Evolutionary conservation across 2,888 invertebrate genomes (phyloP).

Genomic region (Brachynemurus nebulosus): DNA sequence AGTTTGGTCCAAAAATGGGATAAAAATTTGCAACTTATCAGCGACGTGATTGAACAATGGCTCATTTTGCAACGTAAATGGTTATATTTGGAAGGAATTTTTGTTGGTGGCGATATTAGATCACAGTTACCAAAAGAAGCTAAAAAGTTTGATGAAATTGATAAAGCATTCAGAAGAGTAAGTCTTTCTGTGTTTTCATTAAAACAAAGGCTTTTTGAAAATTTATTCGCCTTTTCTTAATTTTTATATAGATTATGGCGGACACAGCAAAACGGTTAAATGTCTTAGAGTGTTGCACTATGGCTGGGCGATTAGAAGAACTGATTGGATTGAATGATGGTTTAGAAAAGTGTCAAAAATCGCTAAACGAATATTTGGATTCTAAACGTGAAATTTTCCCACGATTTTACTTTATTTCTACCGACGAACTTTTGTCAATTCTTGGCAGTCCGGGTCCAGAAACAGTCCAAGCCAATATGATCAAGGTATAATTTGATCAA

Average conservation of each 20-base stretch:
- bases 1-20: constrained; percentile 76
- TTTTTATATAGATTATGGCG: constrained; percentile 55
- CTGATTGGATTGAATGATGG: constrained; percentile 58
- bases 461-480: constrained; percentile 85
- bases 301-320: constrained; percentile 58
- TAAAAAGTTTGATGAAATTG: constrained; percentile 79
- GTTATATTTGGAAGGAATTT: constrained; percentile 86
- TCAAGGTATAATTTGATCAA: constrained; percentile 49
- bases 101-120: constrained; percentile 79
- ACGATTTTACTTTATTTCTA: constrained; percentile 86
- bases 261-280: constrained; percentile 68
- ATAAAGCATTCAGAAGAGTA: constrained; percentile 62
- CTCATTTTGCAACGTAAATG: constrained; percentile 75
- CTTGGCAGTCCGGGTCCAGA: constrained; percentile 72
- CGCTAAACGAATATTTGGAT: constrained; percentile 79
- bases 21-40: constrained; percentile 58
- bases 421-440: constrained; percentile 80
- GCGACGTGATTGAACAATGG: constrained; percentile 83
- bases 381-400: constrained; percentile 79
- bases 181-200: too few species aligned
- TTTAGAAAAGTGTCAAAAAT: constrained; percentile 82
- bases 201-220: too few species aligned
- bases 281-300: constrained; percentile 66
- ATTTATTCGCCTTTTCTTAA: not conserved
- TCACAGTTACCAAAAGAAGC: constrained; percentile 80